Conservation (phyloP, 1,140 invertebrate species). For the Drosophila murphyi region DNA sequence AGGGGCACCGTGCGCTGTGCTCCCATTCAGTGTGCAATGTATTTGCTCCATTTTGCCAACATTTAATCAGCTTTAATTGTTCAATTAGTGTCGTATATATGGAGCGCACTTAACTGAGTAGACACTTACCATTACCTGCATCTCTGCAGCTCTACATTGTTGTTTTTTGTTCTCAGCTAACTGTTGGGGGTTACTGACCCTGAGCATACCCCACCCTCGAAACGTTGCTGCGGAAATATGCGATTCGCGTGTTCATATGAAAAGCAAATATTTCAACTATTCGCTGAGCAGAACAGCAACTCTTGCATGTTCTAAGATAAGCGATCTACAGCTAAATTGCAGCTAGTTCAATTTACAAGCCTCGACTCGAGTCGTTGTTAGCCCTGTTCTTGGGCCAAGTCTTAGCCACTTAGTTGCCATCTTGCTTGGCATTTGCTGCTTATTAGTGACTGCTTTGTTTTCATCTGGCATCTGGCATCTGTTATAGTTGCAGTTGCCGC, state of each 20-base stretch:
- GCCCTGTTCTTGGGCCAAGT: slow-evolving; percentile 1
- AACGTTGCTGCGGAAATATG: slow-evolving; percentile 24
- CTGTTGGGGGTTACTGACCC: slow-evolving; percentile 54
- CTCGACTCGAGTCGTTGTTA: not conserved
- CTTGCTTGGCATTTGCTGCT: slow-evolving; percentile 45
- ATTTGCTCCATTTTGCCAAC: slow-evolving; percentile 49
- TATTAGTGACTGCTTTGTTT: slow-evolving; percentile 49
- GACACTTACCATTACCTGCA: not conserved
- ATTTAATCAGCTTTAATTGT: slow-evolving; percentile 65
- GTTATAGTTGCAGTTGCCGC: slow-evolving; percentile 32
- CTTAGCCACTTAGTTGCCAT: slow-evolving; percentile 21
- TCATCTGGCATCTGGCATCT: slow-evolving; percentile 35
- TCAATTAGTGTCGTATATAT: slow-evolving; percentile 61
- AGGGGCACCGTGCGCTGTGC: slow-evolving; percentile 49
- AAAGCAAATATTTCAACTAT: slow-evolving; percentile 64
- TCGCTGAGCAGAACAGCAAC: slow-evolving; percentile 2
- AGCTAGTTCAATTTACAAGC: slow-evolving; percentile 64
- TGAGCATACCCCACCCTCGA: slow-evolving; percentile 10
- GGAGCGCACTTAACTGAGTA: slow-evolving; percentile 21
- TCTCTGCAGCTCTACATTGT: not conserved
- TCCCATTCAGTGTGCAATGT: slow-evolving; percentile 4
- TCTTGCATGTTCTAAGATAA: slow-evolving; percentile 44
- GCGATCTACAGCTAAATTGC: slow-evolving; percentile 64
- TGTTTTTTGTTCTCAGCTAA: not conserved
- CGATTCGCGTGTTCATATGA: slow-evolving; percentile 53